Evolutionary conservation across 2,113 vertebrate species (phyloP).

Genomic region (Crotalus viridis): DNA sequence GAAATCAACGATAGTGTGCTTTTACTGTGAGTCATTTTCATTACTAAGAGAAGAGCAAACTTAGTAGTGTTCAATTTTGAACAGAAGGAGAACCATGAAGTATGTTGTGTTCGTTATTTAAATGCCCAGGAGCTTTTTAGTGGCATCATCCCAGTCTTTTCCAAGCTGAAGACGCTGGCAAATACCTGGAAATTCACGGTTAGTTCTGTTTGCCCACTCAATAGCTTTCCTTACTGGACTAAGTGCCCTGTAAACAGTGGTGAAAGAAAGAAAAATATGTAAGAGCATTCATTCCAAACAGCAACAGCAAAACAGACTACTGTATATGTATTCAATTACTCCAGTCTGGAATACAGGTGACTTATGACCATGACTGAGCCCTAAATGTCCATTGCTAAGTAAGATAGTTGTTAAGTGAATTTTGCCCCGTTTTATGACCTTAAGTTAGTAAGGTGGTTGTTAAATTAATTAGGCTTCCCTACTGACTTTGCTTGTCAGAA

Average conservation of each 20-base stretch:
- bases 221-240: slow-evolving; percentile 69
- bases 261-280: not conserved
- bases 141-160: slow-evolving; percentile 77
- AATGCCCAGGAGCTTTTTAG: slow-evolving; percentile 73
- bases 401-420: not conserved
- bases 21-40: not conserved
- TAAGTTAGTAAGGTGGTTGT: not conserved
- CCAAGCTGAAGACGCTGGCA: slow-evolving; percentile 81
- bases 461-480: not conserved
- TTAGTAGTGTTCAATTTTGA: slow-evolving; percentile 9
- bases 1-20: slow-evolving; percentile 8
- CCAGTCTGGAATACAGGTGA: not conserved
- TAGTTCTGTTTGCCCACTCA: slow-evolving; percentile 74
- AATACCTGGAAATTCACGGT: slow-evolving; percentile 78
- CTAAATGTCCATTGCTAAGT: not conserved
- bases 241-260: slow-evolving; percentile 53
- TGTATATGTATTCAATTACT: not conserved
- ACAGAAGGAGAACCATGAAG: not conserved
- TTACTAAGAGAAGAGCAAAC: not conserved
- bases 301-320: not conserved
- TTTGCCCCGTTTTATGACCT: not conserved
- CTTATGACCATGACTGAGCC: not conserved
- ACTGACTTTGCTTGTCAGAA: not conserved
- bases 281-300: not conserved
- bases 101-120: slow-evolving; percentile 30